Evolutionary conservation across 2,113 vertebrate species (phyloP), one percentile per base, ranked within the genome.

Genomic region (Paracanthobrama guichenoti): DNA sequence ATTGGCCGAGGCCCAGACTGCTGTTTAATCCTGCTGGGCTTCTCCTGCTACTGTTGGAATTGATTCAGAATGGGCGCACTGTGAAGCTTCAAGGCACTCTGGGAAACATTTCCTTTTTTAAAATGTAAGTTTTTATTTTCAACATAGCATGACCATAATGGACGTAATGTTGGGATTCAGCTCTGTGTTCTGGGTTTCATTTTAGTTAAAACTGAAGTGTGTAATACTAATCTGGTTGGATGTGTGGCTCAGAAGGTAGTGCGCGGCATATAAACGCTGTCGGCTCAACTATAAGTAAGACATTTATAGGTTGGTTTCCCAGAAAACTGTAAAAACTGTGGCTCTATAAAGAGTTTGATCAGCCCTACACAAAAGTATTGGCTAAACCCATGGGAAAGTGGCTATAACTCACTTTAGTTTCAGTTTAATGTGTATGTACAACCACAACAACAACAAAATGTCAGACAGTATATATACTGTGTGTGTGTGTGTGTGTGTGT

Each of bases 1-100:
- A 89, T 87, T 89, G 87, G 81, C 81, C 14, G 14, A 75, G 62
- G 31, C 85, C 39, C 74, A 53, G 69, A 55, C 72, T 71, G 53
- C 66, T 50, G 22, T 71, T 82, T 86, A 83, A 86, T 88, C 69
- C 81, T 71, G 73, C 50, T 35, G 72, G 44, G 73, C 50, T 48
- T 76, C 44, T 50, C 53, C 26, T 24, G 55, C 42, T 72, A 62
- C 64, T 76, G 18, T 77, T 69, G 67, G 83, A 55, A 64, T 59
- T 72, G 81, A 78, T 66, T 82, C 57, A 39, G 53, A 62, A 67
- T 71, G 71, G 50, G 66, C 87, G 46, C 44, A 73, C 35, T 55
- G 24, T 79, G 66, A 77, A 79, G 42, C 39, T 24, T 53, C 62
- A 82, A 44, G 48, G 48, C 81, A 78, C 35, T 72, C 3, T 83